These are phyloP conservation scores for Phrynocephalus guinanensis DNA, from an alignment of 2,797 vertebrate species.

Conservation along the genomic window DNA sequence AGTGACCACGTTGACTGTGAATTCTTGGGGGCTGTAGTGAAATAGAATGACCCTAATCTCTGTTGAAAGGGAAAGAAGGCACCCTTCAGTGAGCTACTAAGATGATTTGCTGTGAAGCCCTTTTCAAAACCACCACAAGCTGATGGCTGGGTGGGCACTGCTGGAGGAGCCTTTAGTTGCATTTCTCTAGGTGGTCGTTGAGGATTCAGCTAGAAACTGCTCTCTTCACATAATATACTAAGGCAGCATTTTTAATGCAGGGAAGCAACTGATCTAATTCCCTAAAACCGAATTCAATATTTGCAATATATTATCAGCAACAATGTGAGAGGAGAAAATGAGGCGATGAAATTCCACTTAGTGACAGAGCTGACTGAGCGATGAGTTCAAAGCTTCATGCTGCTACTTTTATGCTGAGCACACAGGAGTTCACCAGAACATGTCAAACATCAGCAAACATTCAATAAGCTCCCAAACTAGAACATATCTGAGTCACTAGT, in stretches of 20 bases:
- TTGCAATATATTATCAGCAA: slow-evolving; percentile 47
- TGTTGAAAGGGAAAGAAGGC: neutral
- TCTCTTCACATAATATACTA: slow-evolving; percentile 41
- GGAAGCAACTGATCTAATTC: slow-evolving; percentile 51
- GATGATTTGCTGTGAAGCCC: neutral
- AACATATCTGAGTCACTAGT: slow-evolving; percentile 26
- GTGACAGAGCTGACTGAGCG: neutral
- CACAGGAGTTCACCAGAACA: slow-evolving; percentile 41
- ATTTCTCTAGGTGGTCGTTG: neutral
- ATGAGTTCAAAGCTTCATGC: slow-evolving; percentile 27
- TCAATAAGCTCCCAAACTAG: slow-evolving; percentile 18
- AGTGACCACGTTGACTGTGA: too few relatives aligned
- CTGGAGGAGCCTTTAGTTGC: neutral
- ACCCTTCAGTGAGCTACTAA: neutral
- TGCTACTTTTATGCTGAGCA: slow-evolving; percentile 27
- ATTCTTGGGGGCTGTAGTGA: too few relatives aligned
- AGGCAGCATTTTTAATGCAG: slow-evolving; percentile 43
- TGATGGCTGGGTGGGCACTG: neutral
- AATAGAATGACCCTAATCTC: too few relatives aligned
- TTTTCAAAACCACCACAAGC: neutral
- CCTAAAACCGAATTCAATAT: slow-evolving; percentile 51
- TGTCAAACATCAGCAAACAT: slow-evolving; percentile 28
- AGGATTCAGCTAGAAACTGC: slow-evolving; percentile 7
- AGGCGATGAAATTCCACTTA: slow-evolving; percentile 41
- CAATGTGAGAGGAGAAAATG: slow-evolving; percentile 39